Conservation (phyloP, 1,140 invertebrate genomes). For the Riptortus pedestris region DNA sequence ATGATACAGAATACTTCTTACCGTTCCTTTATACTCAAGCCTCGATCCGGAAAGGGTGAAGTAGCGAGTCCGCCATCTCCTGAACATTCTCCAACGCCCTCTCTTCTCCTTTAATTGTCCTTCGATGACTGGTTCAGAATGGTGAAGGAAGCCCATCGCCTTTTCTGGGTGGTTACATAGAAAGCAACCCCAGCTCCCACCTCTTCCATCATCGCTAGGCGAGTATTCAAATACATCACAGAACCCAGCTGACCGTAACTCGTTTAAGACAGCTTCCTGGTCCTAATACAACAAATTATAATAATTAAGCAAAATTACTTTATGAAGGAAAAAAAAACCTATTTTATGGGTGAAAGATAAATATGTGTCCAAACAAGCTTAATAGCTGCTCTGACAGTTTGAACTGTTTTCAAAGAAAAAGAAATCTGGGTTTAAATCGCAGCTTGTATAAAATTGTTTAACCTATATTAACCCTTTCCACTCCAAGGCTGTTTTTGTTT, state of each 20-base stretch:
- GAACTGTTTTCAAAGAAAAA: no score
- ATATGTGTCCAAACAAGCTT: no score
- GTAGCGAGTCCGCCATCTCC: constrained; percentile 82
- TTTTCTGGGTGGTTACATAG: constrained; percentile 84
- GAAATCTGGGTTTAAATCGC: no score
- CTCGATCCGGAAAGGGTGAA: constrained; percentile 86
- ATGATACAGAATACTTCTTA: constrained; percentile 50
- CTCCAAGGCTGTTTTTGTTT: no score
- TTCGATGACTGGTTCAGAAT: constrained; percentile 67
- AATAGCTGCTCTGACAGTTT: no score
- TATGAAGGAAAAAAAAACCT: neutral
- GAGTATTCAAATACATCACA: constrained; percentile 83
- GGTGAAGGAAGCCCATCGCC: constrained; percentile 66
- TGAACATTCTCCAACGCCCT: constrained; percentile 80
- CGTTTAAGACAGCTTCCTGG: constrained; percentile 70
- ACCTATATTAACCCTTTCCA: no score
- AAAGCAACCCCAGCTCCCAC: constrained; percentile 68
- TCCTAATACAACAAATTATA: constrained; percentile 47
- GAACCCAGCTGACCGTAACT: constrained; percentile 74
- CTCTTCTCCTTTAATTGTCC: constrained; percentile 92
- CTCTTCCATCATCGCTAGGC: constrained; percentile 39
- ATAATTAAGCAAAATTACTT: neutral
- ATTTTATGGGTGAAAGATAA: no score
- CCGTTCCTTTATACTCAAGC: constrained; percentile 75
- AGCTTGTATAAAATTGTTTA: no score